Evolutionary conservation across 2,113 vertebrate species (phyloP), one percentile per base, ranked within the genome.

Genomic region (Lynx canadensis): DNA sequence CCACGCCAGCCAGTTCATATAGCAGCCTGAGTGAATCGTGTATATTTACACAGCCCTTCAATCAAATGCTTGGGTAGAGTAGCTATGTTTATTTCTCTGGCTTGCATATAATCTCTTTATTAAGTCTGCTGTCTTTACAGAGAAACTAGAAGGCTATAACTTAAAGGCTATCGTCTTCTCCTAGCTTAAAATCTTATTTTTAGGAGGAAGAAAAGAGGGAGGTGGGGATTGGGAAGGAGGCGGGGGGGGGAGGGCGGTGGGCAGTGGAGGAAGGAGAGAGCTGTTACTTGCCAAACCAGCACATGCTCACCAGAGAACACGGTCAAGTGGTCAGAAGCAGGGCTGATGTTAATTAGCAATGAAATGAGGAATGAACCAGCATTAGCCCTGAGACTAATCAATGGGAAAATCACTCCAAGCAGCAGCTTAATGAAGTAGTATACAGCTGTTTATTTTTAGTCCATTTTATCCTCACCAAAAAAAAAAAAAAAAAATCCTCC

Each of bases 341-440:
- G 97, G 93, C 98, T 98, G 99, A 99, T 99, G 99, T 99, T 99
- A 99, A 99, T 99, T 99, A 99, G 99, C 98, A 98, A 98, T 98
- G 99, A 99, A 99, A 99, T 99, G 99, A 99, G 99, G 98, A 99
- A 99, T 99, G 99, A 99, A 99, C 99, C 98, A 98, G 99, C 99
- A 99, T 99, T 99, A 99, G 99, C 99, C 98, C 98, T 98, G 99
- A 99, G 99, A 99, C 99, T 99, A 99, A 99, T 99, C 99, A 99
- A 99, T 99, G 99, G 98, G 99, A 99, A 99, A 99, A 99, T 99
- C 99, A 99, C 99, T 99, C 98, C 98, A 98, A 99, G 99, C 98
- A 98, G 98, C 98, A 98, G 98, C 98, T 98, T 99, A 99, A 99
- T 99, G 99, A 98, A 99, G 99, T 99, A 99, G 99, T 99, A 99